phyloP scores from a whole-genome alignment of 1,140 invertebrate species.

The Geopemphigus sp. region DNA sequence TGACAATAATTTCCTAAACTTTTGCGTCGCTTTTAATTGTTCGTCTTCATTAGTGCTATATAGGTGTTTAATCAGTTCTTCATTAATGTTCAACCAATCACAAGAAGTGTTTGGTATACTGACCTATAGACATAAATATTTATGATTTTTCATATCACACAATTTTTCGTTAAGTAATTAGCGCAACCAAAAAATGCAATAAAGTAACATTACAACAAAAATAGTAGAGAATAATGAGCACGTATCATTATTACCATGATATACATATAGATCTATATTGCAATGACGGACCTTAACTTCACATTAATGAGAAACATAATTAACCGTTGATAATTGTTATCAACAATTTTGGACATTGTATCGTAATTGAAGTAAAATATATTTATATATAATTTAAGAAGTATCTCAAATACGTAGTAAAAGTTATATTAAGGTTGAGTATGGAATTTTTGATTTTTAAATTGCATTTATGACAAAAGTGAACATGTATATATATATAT shows the following conservation, averaged over 20 bases:
- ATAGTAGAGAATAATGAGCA: not conserved
- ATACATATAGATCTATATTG: not conserved
- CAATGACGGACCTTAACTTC: not conserved
- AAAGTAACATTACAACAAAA: not conserved
- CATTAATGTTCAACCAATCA: constrained; percentile 33
- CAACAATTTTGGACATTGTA: constrained; percentile 4
- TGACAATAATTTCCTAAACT: constrained; percentile 91
- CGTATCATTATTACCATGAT: not conserved
- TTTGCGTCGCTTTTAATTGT: constrained; percentile 87
- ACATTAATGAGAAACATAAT: not conserved
- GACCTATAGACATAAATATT: constrained; percentile 29
- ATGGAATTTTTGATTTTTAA: no score
- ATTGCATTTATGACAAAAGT: no score
- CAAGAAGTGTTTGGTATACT: not conserved
- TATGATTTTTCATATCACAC: constrained; percentile 16
- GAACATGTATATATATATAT: constrained; percentile 50
- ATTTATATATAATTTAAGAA: not conserved
- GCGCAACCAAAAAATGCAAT: no score
- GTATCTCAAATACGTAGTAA: not conserved
- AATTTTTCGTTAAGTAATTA: not conserved
- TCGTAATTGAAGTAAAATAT: not conserved
- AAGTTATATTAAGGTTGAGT: not conserved
- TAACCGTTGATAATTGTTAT: constrained; percentile 9
- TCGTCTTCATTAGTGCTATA: constrained; percentile 71
- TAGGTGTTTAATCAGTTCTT: constrained; percentile 61